phyloP scores from a whole-genome alignment of 2,113 vertebrate genomes.

The Kryptolebias marmoratus region DNA sequence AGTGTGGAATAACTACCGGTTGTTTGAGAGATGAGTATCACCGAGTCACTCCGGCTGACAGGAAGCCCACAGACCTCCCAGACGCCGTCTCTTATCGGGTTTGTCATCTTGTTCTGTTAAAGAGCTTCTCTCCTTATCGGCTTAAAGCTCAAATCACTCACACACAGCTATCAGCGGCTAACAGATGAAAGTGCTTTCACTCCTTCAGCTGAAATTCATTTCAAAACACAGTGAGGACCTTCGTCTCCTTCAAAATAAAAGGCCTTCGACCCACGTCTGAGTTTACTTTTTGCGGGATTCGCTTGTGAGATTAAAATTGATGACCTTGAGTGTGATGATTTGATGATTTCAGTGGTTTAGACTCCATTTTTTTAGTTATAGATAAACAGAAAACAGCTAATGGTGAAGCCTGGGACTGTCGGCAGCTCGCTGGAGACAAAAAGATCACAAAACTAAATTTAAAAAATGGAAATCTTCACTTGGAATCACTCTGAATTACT shows the following conservation, averaged over 20 bases:
- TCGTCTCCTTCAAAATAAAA: conserved; percentile 13
- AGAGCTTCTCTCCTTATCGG: conserved; percentile 44
- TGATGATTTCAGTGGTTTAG: too few relatives aligned
- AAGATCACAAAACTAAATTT: too few relatives aligned
- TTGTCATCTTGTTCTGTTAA: conserved; percentile 56
- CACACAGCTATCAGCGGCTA: conserved; percentile 17
- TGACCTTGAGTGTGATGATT: too few relatives aligned
- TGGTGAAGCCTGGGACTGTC: too few relatives aligned
- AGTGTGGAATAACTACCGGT: background rate
- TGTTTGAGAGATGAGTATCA: conserved; percentile 4
- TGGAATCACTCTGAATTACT: too few relatives aligned
- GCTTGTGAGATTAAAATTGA: too few relatives aligned
- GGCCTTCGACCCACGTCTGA: background rate
- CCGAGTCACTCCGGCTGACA: background rate
- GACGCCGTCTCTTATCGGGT: conserved; percentile 13
- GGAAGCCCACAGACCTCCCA: conserved; percentile 15
- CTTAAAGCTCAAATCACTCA: conserved; percentile 12
- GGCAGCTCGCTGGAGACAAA: too few relatives aligned
- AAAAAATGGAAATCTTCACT: too few relatives aligned
- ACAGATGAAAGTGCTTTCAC: conserved; percentile 36
- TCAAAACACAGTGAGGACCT: conserved; percentile 27
- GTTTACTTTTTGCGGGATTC: too few relatives aligned
- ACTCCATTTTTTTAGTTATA: too few relatives aligned
- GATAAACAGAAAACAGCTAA: too few relatives aligned
- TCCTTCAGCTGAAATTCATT: conserved; percentile 29